phyloP scores from a whole-genome alignment of 2,888 invertebrate genomes.

The Trichopria drosophilae region DNA sequence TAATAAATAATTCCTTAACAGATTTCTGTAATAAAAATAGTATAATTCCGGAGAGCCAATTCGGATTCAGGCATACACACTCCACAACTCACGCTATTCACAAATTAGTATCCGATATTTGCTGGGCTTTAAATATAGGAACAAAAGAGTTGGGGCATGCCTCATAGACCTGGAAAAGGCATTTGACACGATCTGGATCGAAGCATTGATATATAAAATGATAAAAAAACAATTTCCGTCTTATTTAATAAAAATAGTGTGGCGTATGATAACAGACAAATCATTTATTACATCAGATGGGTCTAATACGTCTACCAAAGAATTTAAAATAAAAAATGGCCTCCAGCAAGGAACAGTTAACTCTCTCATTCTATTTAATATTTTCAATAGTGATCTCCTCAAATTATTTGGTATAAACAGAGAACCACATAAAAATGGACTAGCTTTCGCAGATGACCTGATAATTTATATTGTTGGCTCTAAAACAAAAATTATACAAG shows the following conservation, averaged over 20 bases:
- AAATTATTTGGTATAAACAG: slow-evolving; percentile 15
- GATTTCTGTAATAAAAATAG: slow-evolving; percentile 21
- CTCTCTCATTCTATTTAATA: slow-evolving; percentile 29
- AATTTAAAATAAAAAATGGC: slow-evolving; percentile 30
- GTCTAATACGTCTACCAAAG: not conserved
- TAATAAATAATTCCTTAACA: slow-evolving; percentile 29
- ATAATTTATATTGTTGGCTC: slow-evolving; percentile 12
- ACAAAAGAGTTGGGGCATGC: slow-evolving; percentile 22
- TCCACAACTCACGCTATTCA: slow-evolving; percentile 33
- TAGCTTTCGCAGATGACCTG: slow-evolving; percentile 23
- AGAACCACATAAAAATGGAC: not conserved
- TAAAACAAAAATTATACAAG: slow-evolving; percentile 14
- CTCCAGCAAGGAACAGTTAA: slow-evolving; percentile 34
- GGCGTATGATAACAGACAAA: slow-evolving; percentile 28
- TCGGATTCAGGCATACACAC: slow-evolving; percentile 36
- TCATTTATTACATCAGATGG: slow-evolving; percentile 7
- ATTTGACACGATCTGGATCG: slow-evolving; percentile 27
- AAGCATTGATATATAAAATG: slow-evolving; percentile 35
- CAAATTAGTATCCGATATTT: slow-evolving; percentile 27
- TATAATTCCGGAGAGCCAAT: slow-evolving; percentile 37
- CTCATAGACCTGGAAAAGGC: slow-evolving; percentile 30
- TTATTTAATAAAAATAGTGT: slow-evolving; percentile 34
- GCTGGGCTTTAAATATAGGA: slow-evolving; percentile 15
- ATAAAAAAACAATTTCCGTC: slow-evolving; percentile 29
- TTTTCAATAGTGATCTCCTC: slow-evolving; percentile 22